Percentiles rank a stretch among this genome's conserved stretches.
Evolutionary conservation across 2,888 invertebrate genomes (phyloP).

Genomic region (Neoascia interrupta): DNA sequence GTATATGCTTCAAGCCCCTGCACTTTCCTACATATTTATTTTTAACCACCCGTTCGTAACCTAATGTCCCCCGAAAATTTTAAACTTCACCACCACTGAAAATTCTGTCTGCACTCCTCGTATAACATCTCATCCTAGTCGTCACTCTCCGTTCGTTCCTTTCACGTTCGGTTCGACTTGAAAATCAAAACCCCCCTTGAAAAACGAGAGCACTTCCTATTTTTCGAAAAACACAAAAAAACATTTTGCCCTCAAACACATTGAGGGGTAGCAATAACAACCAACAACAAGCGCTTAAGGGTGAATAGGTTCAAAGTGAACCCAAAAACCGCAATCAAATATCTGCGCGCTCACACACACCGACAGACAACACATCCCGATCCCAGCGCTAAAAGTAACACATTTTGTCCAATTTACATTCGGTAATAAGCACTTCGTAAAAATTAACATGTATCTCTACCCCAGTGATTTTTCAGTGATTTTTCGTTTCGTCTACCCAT

Average conservation of each 20-base stretch:
- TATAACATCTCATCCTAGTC: neutral
- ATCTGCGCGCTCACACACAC: slow-evolving; percentile 17
- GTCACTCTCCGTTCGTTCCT: slow-evolving; percentile 7
- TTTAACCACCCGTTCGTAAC: slow-evolving; percentile 15
- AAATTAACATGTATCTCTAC: slow-evolving; percentile 66
- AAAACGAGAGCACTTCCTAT: slow-evolving; percentile 14
- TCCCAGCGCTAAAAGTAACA: slow-evolving; percentile 44
- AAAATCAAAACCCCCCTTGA: too few relatives aligned
- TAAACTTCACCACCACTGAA: slow-evolving; percentile 50
- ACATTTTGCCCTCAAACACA: slow-evolving; percentile 3
- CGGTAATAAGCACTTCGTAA: slow-evolving; percentile 72
- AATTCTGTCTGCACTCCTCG: slow-evolving; percentile 45
- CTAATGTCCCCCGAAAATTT: slow-evolving; percentile 15
- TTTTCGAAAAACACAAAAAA: too few relatives aligned
- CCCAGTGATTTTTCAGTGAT: slow-evolving; percentile 39
- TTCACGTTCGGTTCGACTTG: neutral
- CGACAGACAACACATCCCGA: slow-evolving; percentile 5
- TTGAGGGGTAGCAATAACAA: slow-evolving; percentile 39
- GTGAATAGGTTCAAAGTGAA: slow-evolving; percentile 31
- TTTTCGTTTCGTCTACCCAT: slow-evolving; percentile 4
- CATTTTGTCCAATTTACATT: slow-evolving; percentile 71
- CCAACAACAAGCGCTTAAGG: too few relatives aligned
- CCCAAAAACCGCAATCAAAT: slow-evolving; percentile 40
- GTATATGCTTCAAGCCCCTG: slow-evolving; percentile 25
- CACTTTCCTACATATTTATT: too few relatives aligned